These are phyloP conservation scores for Falcunculus frontatus DNA, from an alignment of 2,113 vertebrate species.

Conservation along the genomic window DNA sequence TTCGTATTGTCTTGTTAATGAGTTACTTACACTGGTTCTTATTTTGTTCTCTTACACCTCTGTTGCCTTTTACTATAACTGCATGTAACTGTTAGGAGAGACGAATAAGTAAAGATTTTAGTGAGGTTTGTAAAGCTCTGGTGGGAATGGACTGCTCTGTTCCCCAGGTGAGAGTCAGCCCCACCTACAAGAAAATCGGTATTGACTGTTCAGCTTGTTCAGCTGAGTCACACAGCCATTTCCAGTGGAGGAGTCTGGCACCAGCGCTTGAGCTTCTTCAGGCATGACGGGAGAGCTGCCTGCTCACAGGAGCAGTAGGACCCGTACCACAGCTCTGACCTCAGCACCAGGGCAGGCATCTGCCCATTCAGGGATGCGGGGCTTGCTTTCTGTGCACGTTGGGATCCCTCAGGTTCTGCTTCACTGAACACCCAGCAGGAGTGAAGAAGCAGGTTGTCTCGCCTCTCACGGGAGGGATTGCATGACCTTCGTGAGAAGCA, in stretches of 20 bases:
- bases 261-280: background rate
- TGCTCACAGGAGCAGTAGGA: background rate
- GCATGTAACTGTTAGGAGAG: background rate
- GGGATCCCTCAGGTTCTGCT: background rate
- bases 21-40: background rate
- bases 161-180: background rate
- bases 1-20: background rate
- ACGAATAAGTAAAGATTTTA: background rate
- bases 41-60: background rate
- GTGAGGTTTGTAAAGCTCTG: background rate
- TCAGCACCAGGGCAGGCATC: background rate
- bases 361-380: background rate
- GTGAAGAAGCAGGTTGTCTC: background rate
- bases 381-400: rapidly evolving
- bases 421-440: background rate
- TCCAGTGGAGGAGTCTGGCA: background rate
- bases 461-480: background rate
- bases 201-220: background rate
- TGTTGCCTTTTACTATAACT: background rate
- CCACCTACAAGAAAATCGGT: background rate
- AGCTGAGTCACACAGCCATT: background rate
- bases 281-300: background rate
- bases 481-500: background rate
- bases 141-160: background rate
- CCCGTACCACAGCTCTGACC: background rate